Base-by-base conservation (phyloP, 2,113 vertebrate genomes). In the Balaenoptera acutorostrata region DNA sequence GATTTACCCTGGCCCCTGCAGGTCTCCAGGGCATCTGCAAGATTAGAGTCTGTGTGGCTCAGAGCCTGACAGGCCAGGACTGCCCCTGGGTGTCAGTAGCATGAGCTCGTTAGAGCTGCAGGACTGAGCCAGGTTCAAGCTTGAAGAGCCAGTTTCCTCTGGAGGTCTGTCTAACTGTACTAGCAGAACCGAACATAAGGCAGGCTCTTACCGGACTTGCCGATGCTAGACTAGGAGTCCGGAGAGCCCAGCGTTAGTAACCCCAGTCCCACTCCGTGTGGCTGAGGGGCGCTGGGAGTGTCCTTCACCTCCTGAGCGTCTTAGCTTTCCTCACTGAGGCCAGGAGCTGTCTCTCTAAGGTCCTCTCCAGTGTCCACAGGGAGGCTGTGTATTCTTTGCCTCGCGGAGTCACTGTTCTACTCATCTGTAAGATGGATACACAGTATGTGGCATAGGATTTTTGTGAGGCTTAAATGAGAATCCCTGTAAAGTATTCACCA, bases 201-300 rank as follows among this genome's bases (percentile, higher is more conserved):
- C 33, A 17, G 21, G 44, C 2, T 69, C 21, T 0, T 39, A 18
- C 36, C 49, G 29, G 36, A 41, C 84, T 68, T 86, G 78, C 71
- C 57, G 36, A 29, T 27, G 14, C 46, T 71, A 14, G 33, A 31
- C 52, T 59, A n/a, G 82, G 17, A 39, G 2, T 66, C 29, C 2
- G 85, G 74, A 52, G 17, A 72, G 4, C 46, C 31, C 14, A 20
- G 21, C 21, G 66, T n/a, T 46, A 64, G 9, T 4, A 39, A 57
- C 20, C 13, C 52, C 20, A 49, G 64, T 33, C 57, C 80, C 12
- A 0, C 69, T 17, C 59, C 39, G 2, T 6, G 33, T 0, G 0
- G 17, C 25, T 17, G 5, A 18, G 44, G 46, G 23, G n/a, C 9
- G 10, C 33, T 1, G 41, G 31, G 14, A 21, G 2, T 49, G 17